These are phyloP conservation scores for Plebejus melissa DNA, from an alignment of 2,888 invertebrate genomes.

Conservation along the genomic window DNA sequence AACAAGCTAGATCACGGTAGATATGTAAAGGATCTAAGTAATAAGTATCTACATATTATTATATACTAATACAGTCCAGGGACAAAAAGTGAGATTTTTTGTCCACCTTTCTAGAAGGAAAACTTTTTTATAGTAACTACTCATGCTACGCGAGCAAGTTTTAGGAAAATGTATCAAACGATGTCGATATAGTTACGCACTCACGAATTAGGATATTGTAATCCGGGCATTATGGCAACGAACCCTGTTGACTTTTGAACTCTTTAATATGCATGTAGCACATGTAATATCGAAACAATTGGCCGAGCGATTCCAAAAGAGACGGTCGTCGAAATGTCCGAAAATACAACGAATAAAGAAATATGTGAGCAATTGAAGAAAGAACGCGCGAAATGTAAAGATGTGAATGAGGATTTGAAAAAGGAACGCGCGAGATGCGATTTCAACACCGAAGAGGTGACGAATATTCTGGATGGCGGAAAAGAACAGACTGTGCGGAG, in stretches of 20 bases:
- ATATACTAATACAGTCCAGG: too few relatives aligned
- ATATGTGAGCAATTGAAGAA: neutral
- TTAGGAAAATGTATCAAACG: neutral
- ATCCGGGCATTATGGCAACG: neutral
- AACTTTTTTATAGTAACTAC: too few relatives aligned
- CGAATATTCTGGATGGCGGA: slow-evolving; percentile 86
- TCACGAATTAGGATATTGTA: neutral
- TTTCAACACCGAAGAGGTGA: slow-evolving; percentile 85
- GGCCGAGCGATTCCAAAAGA: neutral
- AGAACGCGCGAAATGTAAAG: slow-evolving; percentile 24
- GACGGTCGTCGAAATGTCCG: neutral
- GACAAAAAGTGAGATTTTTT: too few relatives aligned
- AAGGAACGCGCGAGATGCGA: slow-evolving; percentile 84
- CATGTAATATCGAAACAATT: neutral
- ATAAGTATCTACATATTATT: too few relatives aligned
- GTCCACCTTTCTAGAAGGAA: too few relatives aligned
- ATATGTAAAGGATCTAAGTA: too few relatives aligned
- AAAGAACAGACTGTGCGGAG: slow-evolving; percentile 83
- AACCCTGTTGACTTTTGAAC: slow-evolving; percentile 25
- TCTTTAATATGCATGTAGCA: slow-evolving; percentile 12
- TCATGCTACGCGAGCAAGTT: too few relatives aligned
- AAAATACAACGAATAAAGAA: slow-evolving; percentile 1
- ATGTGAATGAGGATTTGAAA: slow-evolving; percentile 82
- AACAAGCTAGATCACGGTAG: too few relatives aligned
- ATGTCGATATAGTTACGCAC: neutral